phyloP scores from a whole-genome alignment of 2,888 invertebrate species.

The Drosophila yooni region DNA sequence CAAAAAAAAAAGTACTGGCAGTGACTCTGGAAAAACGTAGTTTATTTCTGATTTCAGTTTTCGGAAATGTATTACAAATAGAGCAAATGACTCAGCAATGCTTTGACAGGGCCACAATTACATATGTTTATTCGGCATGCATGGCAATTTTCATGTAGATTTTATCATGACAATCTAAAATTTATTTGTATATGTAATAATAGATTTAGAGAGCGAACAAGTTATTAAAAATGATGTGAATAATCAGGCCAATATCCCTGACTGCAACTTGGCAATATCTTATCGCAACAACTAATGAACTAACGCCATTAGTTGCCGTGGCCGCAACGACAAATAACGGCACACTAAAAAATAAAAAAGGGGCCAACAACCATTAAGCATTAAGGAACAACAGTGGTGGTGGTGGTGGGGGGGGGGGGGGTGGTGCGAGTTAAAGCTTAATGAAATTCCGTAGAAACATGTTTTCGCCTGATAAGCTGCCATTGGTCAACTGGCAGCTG shows the following conservation, averaged over 20 bases:
- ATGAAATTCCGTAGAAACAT: slow-evolving; percentile 79
- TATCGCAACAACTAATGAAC: slow-evolving; percentile 76
- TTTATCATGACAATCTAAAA: background rate
- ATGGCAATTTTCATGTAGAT: background rate
- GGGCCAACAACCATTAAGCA: slow-evolving; percentile 69
- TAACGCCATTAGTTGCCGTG: slow-evolving; percentile 73
- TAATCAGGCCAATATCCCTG: slow-evolving; percentile 3
- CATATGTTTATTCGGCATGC: background rate
- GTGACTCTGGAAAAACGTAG: background rate
- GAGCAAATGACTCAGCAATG: background rate
- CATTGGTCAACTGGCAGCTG: slow-evolving; percentile 72
- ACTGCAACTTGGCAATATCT: slow-evolving; percentile 52
- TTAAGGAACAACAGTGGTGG: slow-evolving; percentile 13
- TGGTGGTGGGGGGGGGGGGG: no score
- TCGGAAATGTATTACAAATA: background rate
- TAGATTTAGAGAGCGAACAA: background rate
- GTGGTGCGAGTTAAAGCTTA: slow-evolving; percentile 35
- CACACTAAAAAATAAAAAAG: slow-evolving; percentile 51
- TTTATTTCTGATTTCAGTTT: background rate
- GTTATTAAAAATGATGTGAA: slow-evolving; percentile 11
- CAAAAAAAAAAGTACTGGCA: no score
- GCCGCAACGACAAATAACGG: slow-evolving; percentile 54
- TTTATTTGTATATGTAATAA: background rate
- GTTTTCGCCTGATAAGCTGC: slow-evolving; percentile 82
- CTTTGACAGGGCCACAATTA: background rate